Evolutionary conservation across 2,888 invertebrate genomes (phyloP).

Genomic region (Steinernema hermaphroditum): DNA sequence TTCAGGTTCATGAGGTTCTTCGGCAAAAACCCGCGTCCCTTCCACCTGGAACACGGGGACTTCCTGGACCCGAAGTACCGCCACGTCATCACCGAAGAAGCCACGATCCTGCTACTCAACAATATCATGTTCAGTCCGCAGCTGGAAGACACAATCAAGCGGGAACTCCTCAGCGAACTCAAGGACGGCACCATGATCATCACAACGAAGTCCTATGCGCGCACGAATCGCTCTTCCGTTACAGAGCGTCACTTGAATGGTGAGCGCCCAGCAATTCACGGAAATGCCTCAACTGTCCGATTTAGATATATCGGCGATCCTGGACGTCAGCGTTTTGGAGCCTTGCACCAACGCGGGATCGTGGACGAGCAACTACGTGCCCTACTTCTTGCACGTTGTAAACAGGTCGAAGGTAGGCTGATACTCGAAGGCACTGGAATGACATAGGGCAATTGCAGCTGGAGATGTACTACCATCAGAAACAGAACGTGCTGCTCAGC

Average conservation of each 20-base stretch:
- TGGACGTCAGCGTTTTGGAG: slow-evolving; percentile 95
- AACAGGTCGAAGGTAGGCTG: slow-evolving; percentile 81
- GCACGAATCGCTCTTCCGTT: slow-evolving; percentile 93
- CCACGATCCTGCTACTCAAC: slow-evolving; percentile 90
- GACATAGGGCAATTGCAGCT: no score
- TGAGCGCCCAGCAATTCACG: slow-evolving; percentile 65
- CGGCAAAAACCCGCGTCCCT: slow-evolving; percentile 82
- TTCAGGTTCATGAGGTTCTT: slow-evolving; percentile 98
- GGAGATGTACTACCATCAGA: no score
- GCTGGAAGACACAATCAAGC: slow-evolving; percentile 79
- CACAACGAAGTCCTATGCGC: slow-evolving; percentile 97
- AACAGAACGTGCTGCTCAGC: no score
- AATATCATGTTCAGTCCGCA: slow-evolving; percentile 98
- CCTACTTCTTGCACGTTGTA: slow-evolving; percentile 95
- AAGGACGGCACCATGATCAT: slow-evolving; percentile 82
- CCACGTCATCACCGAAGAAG: slow-evolving; percentile 81
- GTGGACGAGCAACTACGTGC: slow-evolving; percentile 98
- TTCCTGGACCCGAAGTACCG: slow-evolving; percentile 88
- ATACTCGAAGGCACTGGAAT: background rate
- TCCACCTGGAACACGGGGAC: slow-evolving; percentile 77
- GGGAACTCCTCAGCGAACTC: slow-evolving; percentile 68
- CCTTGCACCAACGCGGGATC: slow-evolving; percentile 92
- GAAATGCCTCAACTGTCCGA: no score
- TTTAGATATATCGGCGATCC: slow-evolving; percentile 93
- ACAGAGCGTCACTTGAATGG: slow-evolving; percentile 94